A percentile compares a stretch with the other conserved stretches of the same genome.
Conservation (phyloP, 1,140 invertebrate species). For the Neodiprion virginianus region DNA sequence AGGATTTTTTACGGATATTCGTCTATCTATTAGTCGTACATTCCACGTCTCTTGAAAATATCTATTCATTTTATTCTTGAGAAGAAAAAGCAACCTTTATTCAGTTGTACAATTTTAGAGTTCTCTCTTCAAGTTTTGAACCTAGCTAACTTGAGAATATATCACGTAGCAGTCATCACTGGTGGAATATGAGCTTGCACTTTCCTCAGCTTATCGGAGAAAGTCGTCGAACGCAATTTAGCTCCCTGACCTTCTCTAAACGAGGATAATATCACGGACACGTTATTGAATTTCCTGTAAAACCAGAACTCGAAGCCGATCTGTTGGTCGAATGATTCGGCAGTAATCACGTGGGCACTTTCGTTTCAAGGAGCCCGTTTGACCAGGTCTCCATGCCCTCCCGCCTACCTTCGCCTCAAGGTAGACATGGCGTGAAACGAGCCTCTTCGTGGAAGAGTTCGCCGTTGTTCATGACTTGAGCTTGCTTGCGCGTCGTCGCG, state of each 20-base stretch:
- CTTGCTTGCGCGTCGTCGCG: too few species aligned
- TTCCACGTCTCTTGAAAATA: too few species aligned
- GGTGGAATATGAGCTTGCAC: background rate
- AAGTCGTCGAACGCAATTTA: background rate
- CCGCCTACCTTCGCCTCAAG: background rate
- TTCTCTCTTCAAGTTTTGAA: background rate
- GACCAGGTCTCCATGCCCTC: background rate
- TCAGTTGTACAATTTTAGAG: too few species aligned
- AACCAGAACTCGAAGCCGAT: background rate
- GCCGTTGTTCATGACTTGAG: background rate
- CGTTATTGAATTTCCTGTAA: background rate
- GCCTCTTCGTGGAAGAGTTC: background rate
- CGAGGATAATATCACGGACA: background rate
- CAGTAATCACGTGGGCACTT: background rate
- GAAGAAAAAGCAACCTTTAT: too few species aligned
- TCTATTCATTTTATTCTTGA: background rate
- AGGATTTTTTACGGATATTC: too few species aligned
- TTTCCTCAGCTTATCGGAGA: background rate
- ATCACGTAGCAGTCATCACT: too few species aligned
- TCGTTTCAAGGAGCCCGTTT: background rate
- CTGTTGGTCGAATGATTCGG: background rate
- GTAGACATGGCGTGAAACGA: background rate
- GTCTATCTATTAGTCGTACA: too few species aligned
- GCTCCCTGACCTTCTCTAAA: background rate
- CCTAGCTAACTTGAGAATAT: background rate